Evolutionary conservation across 2,888 invertebrate species (phyloP).

Genomic region (Microctonus brassicae): DNA sequence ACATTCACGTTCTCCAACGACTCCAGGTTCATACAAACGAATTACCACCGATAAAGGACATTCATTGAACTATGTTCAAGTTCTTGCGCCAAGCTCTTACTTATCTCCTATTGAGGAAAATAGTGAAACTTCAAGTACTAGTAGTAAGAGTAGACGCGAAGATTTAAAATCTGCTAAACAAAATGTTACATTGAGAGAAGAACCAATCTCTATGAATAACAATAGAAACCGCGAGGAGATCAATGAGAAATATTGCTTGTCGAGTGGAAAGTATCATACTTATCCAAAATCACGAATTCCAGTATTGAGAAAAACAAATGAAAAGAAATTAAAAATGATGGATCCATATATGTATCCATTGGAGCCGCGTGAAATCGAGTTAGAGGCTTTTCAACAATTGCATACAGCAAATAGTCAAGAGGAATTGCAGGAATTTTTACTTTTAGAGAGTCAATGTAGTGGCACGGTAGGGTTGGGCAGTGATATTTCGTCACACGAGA

Average conservation of each 20-base stretch:
- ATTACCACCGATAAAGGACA: slow-evolving; percentile 30
- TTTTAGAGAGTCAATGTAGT: slow-evolving; percentile 75
- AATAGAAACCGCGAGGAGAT: slow-evolving; percentile 12
- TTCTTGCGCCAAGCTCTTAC: slow-evolving; percentile 56
- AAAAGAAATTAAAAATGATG: slow-evolving; percentile 55
- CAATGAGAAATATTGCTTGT: slow-evolving; percentile 36
- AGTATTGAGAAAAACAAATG: slow-evolving; percentile 53
- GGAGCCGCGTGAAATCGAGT: slow-evolving; percentile 74
- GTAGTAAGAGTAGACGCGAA: slow-evolving; percentile 59
- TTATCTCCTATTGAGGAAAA: slow-evolving; percentile 75
- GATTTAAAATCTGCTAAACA: slow-evolving; percentile 35
- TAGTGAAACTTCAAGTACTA: slow-evolving; percentile 72
- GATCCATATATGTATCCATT: slow-evolving; percentile 71
- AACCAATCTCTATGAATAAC: slow-evolving; percentile 20
- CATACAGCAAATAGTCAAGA: slow-evolving; percentile 76
- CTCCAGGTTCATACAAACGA: slow-evolving; percentile 29
- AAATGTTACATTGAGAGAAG: slow-evolving; percentile 18
- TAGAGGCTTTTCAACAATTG: slow-evolving; percentile 73
- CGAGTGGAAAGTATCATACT: slow-evolving; percentile 70
- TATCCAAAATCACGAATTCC: slow-evolving; percentile 72
- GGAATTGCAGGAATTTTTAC: slow-evolving; percentile 75
- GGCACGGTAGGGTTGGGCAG: slow-evolving; percentile 71
- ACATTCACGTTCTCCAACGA: slow-evolving; percentile 31
- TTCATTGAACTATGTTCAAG: slow-evolving; percentile 41
- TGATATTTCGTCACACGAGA: slow-evolving; percentile 66